Evolutionary conservation across 2,113 vertebrate genomes (phyloP).

Genomic region (Ceyx cyanopectus): DNA sequence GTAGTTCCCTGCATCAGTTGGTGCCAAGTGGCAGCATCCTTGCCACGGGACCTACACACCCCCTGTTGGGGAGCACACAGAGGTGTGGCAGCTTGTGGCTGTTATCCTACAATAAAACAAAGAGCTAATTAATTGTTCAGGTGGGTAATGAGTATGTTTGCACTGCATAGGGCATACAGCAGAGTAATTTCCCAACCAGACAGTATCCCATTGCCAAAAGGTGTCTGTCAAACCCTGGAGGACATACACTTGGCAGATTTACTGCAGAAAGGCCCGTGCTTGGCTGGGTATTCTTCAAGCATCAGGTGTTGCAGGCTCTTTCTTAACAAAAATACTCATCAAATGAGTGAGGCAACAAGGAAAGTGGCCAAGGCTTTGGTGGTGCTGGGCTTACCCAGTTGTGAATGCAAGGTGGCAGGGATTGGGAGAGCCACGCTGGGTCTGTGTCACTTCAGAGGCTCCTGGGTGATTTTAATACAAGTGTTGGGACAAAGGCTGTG

Average conservation of each 20-base stretch:
- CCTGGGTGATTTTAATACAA: conserved; percentile 7
- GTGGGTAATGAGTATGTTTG: neutral
- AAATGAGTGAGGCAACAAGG: neutral
- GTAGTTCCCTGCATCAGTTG: neutral
- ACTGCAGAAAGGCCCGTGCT: neutral
- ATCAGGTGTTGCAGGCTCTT: neutral
- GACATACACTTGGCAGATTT: neutral
- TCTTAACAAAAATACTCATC: neutral
- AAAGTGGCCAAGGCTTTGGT: conserved; percentile 23
- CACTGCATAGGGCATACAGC: neutral
- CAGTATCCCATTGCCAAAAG: conserved; percentile 63
- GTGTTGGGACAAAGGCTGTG: neutral
- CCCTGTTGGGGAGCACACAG: neutral
- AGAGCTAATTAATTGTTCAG: neutral
- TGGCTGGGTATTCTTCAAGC: conserved; percentile 1
- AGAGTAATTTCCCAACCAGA: conserved; percentile 84
- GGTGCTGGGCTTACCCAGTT: neutral
- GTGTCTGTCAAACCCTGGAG: neutral
- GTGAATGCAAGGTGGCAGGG: neutral
- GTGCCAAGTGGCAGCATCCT: neutral
- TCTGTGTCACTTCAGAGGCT: neutral
- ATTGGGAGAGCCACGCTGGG: neutral
- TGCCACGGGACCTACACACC: accelerated
- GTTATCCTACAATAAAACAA: neutral
- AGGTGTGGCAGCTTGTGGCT: neutral